Evolutionary conservation across 2,888 invertebrate genomes (phyloP).

Genomic region (Suillia variegata): DNA sequence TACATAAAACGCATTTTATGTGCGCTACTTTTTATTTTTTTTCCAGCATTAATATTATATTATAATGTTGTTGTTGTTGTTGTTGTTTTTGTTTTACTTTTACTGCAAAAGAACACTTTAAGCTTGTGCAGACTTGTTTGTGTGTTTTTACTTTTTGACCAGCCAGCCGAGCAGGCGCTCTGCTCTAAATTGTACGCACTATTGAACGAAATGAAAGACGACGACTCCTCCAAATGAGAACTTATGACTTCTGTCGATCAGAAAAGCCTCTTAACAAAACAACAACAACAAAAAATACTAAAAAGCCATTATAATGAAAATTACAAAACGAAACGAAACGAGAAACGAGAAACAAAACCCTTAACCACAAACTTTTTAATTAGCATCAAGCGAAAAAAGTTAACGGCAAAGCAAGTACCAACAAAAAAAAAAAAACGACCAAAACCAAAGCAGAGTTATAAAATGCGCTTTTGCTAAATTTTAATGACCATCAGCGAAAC

Average conservation of each 20-base stretch:
- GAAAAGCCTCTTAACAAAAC: not conserved
- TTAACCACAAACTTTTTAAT: slow-evolving; percentile 35
- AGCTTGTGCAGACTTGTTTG: not conserved
- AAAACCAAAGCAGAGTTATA: too few species aligned
- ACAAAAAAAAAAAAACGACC: too few species aligned
- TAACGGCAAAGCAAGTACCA: too few species aligned
- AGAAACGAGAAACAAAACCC: too few species aligned
- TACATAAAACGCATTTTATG: slow-evolving; percentile 22
- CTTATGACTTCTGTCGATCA: slow-evolving; percentile 35
- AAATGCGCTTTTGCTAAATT: not conserved
- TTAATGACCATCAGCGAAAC: not conserved
- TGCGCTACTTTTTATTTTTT: slow-evolving; percentile 8
- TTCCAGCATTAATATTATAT: too few species aligned
- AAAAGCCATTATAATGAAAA: too few species aligned
- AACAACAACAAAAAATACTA: too few species aligned
- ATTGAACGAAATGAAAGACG: slow-evolving; percentile 35
- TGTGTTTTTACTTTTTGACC: slow-evolving; percentile 14
- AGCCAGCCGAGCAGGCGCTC: slow-evolving; percentile 25
- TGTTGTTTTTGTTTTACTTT: too few species aligned
- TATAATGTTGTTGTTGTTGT: too few species aligned
- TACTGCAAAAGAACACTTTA: too few species aligned
- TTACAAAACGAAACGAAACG: too few species aligned
- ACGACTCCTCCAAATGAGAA: not conserved
- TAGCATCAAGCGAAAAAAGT: slow-evolving; percentile 29
- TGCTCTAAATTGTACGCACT: slow-evolving; percentile 35